phyloP scores from a whole-genome alignment of 2,888 invertebrate species.

The Eristalis intricaria region DNA sequence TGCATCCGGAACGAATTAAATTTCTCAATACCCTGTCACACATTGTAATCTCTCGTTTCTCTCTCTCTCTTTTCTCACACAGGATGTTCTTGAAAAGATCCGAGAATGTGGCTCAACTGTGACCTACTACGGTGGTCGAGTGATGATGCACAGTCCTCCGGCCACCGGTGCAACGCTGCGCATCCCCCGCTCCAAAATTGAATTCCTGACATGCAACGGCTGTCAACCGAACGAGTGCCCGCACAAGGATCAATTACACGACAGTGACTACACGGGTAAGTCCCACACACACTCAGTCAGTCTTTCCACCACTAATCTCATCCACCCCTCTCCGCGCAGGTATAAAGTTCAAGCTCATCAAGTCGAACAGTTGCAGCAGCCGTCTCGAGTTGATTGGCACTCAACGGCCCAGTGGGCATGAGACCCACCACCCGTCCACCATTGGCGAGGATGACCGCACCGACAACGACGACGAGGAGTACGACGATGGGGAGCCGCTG shows the following conservation, averaged over 20 bases:
- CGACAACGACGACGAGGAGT: slow-evolving; percentile 36
- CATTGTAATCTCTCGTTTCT: background rate
- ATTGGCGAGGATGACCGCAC: slow-evolving; percentile 54
- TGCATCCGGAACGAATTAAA: background rate
- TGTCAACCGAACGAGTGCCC: slow-evolving; percentile 77
- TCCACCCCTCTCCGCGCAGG: slow-evolving; percentile 81
- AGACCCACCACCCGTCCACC: slow-evolving; percentile 49
- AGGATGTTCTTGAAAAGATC: slow-evolving; percentile 91
- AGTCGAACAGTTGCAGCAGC: slow-evolving; percentile 93
- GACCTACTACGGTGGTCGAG: slow-evolving; percentile 93
- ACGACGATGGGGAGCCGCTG: slow-evolving; percentile 76
- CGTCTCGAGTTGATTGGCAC: slow-evolving; percentile 90
- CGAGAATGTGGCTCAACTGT: slow-evolving; percentile 94
- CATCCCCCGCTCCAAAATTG: slow-evolving; percentile 82
- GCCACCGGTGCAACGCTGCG: slow-evolving; percentile 79
- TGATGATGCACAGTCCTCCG: slow-evolving; percentile 84
- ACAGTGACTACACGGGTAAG: slow-evolving; percentile 73
- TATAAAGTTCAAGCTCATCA: slow-evolving; percentile 90
- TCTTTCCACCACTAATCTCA: background rate
- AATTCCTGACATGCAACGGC: slow-evolving; percentile 79
- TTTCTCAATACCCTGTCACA: background rate
- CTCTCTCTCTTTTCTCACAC: slow-evolving; percentile 77
- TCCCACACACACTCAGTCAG: background rate
- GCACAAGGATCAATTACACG: slow-evolving; percentile 71
- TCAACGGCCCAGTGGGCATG: slow-evolving; percentile 75